A percentile compares a stretch with the other conserved stretches of the same genome.
Evolutionary conservation across 1,140 invertebrate genomes (phyloP).

Genomic region (Lamellibrachia luymesi): DNA sequence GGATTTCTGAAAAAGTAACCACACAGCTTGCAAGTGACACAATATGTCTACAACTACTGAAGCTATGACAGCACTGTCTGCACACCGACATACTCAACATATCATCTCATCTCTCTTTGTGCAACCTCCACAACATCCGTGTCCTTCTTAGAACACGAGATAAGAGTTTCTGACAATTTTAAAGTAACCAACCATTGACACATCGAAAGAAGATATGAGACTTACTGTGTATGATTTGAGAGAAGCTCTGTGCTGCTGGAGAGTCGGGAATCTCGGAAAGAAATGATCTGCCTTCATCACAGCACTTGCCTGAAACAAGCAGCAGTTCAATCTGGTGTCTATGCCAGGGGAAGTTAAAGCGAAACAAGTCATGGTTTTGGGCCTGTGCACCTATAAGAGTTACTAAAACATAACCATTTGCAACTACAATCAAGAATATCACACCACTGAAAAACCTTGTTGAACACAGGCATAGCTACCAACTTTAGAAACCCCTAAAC

Average conservation of each 20-base stretch:
- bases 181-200: neutral
- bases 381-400: no score
- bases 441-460: no score
- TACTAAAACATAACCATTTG: no score
- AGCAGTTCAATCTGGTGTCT: neutral
- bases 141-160: neutral
- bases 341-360: no score
- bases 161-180: neutral
- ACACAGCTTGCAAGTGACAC: neutral
- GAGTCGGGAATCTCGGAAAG: constrained; percentile 69
- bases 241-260: constrained; percentile 61
- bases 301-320: constrained; percentile 50
- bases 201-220: neutral
- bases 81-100: no score
- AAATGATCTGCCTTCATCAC: constrained; percentile 77
- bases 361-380: no score
- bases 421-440: no score
- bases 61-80: neutral
- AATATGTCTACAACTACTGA: neutral
- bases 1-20: neutral
- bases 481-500: no score
- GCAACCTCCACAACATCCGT: neutral
- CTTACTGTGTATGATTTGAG: constrained; percentile 46
- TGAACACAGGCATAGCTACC: no score
- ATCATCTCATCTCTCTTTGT: no score